A percentile compares a stretch with the other conserved stretches of the same genome.
Conservation (phyloP, 2,888 invertebrate genomes). For the Lamellibrachia columna region DNA sequence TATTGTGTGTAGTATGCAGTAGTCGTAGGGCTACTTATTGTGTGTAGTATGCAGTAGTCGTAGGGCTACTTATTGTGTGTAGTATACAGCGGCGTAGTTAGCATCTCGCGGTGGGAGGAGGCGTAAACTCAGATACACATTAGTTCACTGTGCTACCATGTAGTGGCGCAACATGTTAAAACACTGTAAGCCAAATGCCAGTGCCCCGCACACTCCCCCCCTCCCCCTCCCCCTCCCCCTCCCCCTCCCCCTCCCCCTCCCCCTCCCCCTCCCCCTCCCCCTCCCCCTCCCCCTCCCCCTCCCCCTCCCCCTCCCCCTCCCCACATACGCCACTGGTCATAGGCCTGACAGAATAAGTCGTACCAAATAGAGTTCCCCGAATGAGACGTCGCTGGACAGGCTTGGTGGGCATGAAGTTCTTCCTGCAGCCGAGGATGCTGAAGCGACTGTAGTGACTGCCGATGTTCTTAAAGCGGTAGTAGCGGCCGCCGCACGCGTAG, state of each 20-base stretch:
- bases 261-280: neutral
- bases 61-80: no score
- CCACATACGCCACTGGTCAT: neutral
- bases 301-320: neutral
- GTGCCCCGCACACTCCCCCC: no score
- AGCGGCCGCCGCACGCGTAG: constrained; percentile 66
- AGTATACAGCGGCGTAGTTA: no score
- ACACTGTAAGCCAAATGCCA: no score
- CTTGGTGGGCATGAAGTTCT: constrained; percentile 60
- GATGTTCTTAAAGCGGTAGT: constrained; percentile 60
- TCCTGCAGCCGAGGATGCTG: constrained; percentile 66
- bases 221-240: no score
- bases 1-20: no score
- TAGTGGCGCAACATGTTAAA: no score
- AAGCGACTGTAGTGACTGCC: constrained; percentile 65
- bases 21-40: no score
- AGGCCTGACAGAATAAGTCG: neutral
- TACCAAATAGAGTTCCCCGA: constrained; percentile 64
- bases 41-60: no score
- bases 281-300: neutral
- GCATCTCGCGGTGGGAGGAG: no score
- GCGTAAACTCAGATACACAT: no score
- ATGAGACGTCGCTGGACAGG: constrained; percentile 59
- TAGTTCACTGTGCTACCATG: no score
- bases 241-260: neutral